Evolutionary conservation across 2,113 vertebrate species (phyloP).

Genomic region (Hypanus sabinus): DNA sequence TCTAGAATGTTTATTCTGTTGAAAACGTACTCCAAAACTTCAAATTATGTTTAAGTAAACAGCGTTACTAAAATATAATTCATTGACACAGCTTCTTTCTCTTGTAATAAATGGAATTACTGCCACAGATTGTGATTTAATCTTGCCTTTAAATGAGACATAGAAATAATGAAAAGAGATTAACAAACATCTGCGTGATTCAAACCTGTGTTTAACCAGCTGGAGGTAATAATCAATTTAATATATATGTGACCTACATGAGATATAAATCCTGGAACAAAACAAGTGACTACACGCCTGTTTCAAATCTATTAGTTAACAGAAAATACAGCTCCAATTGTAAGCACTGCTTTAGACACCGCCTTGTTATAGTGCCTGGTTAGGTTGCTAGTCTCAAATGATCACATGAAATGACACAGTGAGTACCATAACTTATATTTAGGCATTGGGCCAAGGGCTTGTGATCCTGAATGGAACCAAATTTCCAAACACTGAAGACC

Average conservation of each 20-base stretch:
- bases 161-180: conserved; percentile 8
- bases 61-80: neutral
- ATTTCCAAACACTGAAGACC: neutral
- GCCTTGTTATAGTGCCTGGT: neutral
- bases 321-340: neutral
- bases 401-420: neutral
- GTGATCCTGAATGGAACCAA: neutral
- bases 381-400: neutral
- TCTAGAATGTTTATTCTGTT: neutral
- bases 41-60: neutral
- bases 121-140: conserved; percentile 10
- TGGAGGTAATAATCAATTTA: neutral
- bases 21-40: neutral
- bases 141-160: neutral
- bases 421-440: neutral
- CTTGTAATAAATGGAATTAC: neutral
- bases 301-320: neutral
- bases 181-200: conserved; percentile 23
- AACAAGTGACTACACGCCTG: neutral
- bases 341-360: neutral
- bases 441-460: neutral
- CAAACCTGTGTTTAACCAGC: neutral
- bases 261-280: neutral
- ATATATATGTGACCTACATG: neutral
- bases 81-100: neutral